Evolutionary conservation across 1,140 invertebrate species (phyloP), one percentile per base, ranked within the genome.

Genomic region (Limonius californicus): DNA sequence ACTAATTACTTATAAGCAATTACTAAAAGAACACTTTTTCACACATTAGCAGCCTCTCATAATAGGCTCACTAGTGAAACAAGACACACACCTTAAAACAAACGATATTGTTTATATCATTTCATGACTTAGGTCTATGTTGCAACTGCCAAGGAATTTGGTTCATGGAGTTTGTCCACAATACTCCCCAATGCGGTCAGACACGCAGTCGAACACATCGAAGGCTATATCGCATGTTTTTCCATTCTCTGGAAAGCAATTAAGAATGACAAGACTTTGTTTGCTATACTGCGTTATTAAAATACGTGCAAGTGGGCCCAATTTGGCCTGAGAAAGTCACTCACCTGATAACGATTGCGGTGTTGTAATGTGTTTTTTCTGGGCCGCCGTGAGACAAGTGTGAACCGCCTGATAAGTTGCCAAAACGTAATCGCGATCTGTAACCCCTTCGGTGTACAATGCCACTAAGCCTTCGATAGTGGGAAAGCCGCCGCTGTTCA

Each of bases 131-230:
- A n/a, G n/a, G n/a, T n/a, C n/a, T n/a, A n/a, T n/a, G n/a, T n/a
- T n/a, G n/a, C n/a, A n/a, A n/a, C n/a, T n/a, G 23, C 23, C 23
- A 27, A 27, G 23, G 9, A 27, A 27, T 4, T 9, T 27, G 23
- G 9, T 39, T 70, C 59, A 76, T 11, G 72, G 74, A 12, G 66
- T 71, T 62, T 76, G 73, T 45, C 73, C 73, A 61, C 85, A 87
- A 72, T 86, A 87, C 59, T 84, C 83, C 20, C 83, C 86, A 61
- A 89, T 87, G 71, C 84, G 81, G 73, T 87, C 85, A 11, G 86
- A 87, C 62, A 89, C 86, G 69, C 87, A 89, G 69, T 88, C 86
- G 73, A 89, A 89, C 54, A 87, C 84, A 74, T 88, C 84, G 72
- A 87, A 89, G 1, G 87, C 86, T 27, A 89, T 77, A 68, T 88